These are phyloP conservation scores for Tuta absoluta DNA, from an alignment of 2,888 invertebrate species.

Conservation along the genomic window DNA sequence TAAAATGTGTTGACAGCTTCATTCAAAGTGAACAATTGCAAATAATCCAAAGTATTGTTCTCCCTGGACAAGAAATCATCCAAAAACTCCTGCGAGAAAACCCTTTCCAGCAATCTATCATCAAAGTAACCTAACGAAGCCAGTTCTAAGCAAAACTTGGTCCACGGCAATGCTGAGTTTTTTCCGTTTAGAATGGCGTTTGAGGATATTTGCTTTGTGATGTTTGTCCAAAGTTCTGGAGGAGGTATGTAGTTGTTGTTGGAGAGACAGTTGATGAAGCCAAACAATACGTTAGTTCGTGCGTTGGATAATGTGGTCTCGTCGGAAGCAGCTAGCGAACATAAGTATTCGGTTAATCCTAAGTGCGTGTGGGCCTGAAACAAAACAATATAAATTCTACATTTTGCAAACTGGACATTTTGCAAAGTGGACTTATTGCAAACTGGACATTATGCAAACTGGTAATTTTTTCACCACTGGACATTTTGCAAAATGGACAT, in stretches of 20 bases:
- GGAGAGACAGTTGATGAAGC: constrained; percentile 79
- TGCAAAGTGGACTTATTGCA: no score
- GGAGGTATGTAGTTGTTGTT: constrained; percentile 82
- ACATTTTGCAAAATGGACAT: no score
- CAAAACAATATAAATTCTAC: no score
- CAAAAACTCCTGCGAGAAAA: constrained; percentile 77
- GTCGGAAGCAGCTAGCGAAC: constrained; percentile 67
- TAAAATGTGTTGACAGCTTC: constrained; percentile 78
- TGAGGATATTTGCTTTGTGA: constrained; percentile 66
- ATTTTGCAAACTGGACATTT: no score
- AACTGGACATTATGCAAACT: no score
- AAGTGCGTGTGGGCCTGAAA: constrained; percentile 80
- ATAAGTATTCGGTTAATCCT: constrained; percentile 81
- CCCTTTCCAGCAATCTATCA: constrained; percentile 69
- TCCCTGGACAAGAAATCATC: constrained; percentile 59
- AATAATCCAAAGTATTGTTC: constrained; percentile 66
- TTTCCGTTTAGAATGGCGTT: constrained; percentile 63
- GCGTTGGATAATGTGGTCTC: constrained; percentile 60
- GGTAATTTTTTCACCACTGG: no score
- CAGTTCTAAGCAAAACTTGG: constrained; percentile 79
- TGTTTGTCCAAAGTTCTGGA: constrained; percentile 69
- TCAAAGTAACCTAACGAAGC: constrained; percentile 82
- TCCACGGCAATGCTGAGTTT: constrained; percentile 72
- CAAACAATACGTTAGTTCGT: constrained; percentile 66
- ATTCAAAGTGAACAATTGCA: constrained; percentile 78